Percentiles rank a stretch among this genome's conserved stretches.
These are phyloP conservation scores for Pristionchus arcanus DNA, from an alignment of 2,888 invertebrate genomes.

Conservation along the genomic window DNA sequence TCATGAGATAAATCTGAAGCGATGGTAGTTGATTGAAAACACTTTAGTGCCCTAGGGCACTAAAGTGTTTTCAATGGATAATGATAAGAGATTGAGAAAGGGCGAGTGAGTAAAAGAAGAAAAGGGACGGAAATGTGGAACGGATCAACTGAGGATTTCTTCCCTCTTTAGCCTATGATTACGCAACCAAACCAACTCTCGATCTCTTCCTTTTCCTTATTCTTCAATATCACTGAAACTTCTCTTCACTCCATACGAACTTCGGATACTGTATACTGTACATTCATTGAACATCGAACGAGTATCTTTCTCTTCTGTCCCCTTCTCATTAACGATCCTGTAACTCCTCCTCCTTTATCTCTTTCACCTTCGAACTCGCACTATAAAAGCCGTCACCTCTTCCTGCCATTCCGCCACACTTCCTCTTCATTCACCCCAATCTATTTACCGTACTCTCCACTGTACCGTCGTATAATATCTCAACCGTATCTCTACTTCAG, in stretches of 20 bases:
- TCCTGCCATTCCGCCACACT: neutral
- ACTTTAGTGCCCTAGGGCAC: neutral
- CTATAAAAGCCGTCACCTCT: neutral
- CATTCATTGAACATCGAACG: neutral
- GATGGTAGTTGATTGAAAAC: neutral
- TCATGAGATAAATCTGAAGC: neutral
- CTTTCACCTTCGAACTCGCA: constrained; percentile 38
- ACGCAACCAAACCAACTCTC: constrained; percentile 33
- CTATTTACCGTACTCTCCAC: neutral
- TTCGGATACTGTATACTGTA: neutral
- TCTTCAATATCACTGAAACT: neutral
- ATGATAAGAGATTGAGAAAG: constrained; percentile 45
- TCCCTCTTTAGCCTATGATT: constrained; percentile 28
- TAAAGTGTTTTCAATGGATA: constrained; percentile 12
- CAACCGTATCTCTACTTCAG: constrained; percentile 15
- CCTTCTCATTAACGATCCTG: neutral
- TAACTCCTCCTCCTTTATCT: constrained; percentile 42
- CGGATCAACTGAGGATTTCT: constrained; percentile 28
- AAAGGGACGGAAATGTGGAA: constrained; percentile 47
- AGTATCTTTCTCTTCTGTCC: neutral
- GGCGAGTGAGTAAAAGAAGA: neutral
- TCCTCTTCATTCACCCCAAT: neutral
- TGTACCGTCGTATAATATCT: neutral
- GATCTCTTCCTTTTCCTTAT: constrained; percentile 22
- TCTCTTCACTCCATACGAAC: neutral